Evolutionary conservation across 2,113 vertebrate genomes (phyloP).

Genomic region (Phyllopteryx taeniolatus): DNA sequence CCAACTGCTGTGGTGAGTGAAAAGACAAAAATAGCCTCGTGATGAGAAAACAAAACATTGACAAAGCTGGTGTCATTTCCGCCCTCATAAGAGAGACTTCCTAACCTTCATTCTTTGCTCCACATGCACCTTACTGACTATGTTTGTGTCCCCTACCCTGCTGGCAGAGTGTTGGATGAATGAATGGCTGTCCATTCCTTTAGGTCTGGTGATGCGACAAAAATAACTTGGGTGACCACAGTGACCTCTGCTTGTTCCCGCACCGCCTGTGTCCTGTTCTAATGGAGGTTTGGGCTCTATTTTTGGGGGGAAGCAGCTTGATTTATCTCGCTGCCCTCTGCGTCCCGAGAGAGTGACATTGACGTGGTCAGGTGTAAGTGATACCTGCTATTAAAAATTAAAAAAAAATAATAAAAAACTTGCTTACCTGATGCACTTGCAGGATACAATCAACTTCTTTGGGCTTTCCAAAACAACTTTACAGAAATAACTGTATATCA

Average conservation of each 20-base stretch:
- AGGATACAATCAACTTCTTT: conserved; percentile 34
- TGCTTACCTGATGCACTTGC: conserved; percentile 4
- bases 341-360: conserved; percentile 61
- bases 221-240: conserved; percentile 70
- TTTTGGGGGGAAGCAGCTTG: conserved; percentile 51
- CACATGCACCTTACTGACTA: conserved; percentile 12
- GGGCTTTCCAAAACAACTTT: background rate
- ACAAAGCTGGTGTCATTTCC: conserved; percentile 6
- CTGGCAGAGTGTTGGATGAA: conserved; percentile 57
- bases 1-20: background rate
- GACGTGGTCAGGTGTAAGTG: conserved; percentile 56
- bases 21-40: conserved; percentile 31
- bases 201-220: conserved; percentile 60
- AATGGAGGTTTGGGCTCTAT: conserved; percentile 59
- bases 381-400: conserved; percentile 26
- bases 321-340: conserved; percentile 68
- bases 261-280: conserved; percentile 60
- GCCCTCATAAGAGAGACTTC: background rate
- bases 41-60: conserved; percentile 26
- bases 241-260: conserved; percentile 68
- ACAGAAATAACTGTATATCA: background rate
- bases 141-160: conserved; percentile 34
- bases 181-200: conserved; percentile 62
- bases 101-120: background rate
- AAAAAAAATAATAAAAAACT: background rate